Evolutionary conservation across 2,888 invertebrate genomes (phyloP).

Genomic region (Villa cingulata): DNA sequence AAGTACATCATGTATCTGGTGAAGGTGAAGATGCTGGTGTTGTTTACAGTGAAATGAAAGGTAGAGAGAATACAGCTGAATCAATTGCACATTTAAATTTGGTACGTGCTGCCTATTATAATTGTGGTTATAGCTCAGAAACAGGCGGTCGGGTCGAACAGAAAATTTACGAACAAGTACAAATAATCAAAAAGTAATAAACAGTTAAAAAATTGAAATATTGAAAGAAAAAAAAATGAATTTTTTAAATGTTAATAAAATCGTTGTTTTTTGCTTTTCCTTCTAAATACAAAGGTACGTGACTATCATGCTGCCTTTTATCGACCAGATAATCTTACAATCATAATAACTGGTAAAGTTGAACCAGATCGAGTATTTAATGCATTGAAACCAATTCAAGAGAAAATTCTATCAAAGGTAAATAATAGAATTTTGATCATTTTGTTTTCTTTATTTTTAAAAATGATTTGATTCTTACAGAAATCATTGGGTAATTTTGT

Average conservation of each 20-base stretch:
- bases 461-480: conserved; percentile 8
- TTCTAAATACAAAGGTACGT: conserved; percentile 42
- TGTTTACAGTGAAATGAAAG: conserved; percentile 94
- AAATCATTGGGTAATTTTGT: conserved; percentile 36
- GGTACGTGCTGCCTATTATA: conserved; percentile 61
- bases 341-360: conserved; percentile 73
- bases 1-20: conserved; percentile 82
- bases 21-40: conserved; percentile 85
- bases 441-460: conserved; percentile 1
- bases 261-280: not conserved
- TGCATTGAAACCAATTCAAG: conserved; percentile 56
- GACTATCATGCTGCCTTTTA: conserved; percentile 77
- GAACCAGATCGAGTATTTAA: conserved; percentile 60
- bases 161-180: conserved; percentile 71
- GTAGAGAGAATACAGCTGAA: conserved; percentile 66
- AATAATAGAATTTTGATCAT: conserved; percentile 1
- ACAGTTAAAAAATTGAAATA: conserved; percentile 3
- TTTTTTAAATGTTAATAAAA: not conserved
- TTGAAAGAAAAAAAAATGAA: not conserved
- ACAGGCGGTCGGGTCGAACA: conserved; percentile 83
- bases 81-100: conserved; percentile 52
- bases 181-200: conserved; percentile 57
- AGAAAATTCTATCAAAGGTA: conserved; percentile 50
- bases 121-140: conserved; percentile 68
- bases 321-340: conserved; percentile 71